Conservation (phyloP, 2,113 vertebrate genomes). For the Dasyurus viverrinus region DNA sequence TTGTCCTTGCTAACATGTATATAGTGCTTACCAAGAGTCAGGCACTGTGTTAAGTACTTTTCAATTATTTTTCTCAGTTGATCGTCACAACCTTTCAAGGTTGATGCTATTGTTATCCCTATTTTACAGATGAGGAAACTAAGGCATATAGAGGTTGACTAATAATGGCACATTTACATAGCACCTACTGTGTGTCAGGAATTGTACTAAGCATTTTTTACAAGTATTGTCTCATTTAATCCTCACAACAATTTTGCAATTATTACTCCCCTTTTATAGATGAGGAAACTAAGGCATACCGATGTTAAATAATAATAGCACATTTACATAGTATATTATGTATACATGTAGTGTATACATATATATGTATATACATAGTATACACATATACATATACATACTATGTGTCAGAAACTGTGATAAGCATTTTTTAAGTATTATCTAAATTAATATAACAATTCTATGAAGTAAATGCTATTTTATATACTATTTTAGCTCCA, state of each 20-base stretch:
- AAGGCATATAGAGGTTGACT: not conserved
- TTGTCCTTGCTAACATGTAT: too few species aligned
- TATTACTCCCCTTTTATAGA: not conserved
- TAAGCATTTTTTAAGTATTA: too few species aligned
- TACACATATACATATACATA: too few species aligned
- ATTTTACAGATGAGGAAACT: not conserved
- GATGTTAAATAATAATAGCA: not conserved
- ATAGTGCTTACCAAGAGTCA: not conserved
- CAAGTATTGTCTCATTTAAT: not conserved
- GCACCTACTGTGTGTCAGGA: not conserved
- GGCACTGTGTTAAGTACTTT: not conserved
- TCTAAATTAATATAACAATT: too few species aligned
- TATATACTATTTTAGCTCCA: not conserved
- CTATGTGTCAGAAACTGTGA: too few species aligned
- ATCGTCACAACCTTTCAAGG: not conserved
- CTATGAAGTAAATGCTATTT: too few species aligned
- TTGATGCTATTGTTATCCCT: not conserved
- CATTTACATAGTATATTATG: too few species aligned
- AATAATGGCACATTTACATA: not conserved
- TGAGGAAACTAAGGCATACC: not conserved
- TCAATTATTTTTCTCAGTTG: too few species aligned
- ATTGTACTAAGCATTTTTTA: not conserved
- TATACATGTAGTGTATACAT: too few species aligned
- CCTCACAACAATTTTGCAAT: not conserved
- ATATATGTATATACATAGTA: too few species aligned